Evolutionary conservation across 2,888 invertebrate species (phyloP).

Genomic region (Patella caerulea): DNA sequence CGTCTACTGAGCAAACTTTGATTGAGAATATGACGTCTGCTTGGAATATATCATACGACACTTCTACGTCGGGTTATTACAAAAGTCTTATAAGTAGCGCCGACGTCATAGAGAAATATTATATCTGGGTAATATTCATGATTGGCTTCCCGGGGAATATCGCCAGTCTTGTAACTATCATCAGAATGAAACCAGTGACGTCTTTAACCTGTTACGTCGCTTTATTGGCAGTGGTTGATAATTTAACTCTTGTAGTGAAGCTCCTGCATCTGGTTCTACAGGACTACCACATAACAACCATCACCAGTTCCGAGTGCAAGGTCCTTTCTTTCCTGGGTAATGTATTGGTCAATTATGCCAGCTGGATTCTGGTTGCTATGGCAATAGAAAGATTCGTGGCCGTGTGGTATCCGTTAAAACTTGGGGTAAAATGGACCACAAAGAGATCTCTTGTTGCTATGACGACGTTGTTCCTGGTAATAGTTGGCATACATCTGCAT

Average conservation of each 20-base stretch:
- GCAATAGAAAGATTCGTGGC: conserved; percentile 62
- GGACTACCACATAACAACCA: conserved; percentile 21
- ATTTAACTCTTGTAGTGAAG: conserved; percentile 48
- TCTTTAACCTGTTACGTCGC: conserved; percentile 55
- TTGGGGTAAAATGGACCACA: conserved; percentile 8
- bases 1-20: no score
- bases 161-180: conserved; percentile 52
- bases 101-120: conserved; percentile 50
- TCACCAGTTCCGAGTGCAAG: conserved; percentile 44
- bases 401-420: conserved; percentile 59
- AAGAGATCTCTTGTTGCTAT: conserved; percentile 4
- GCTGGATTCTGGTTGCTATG: conserved; percentile 64
- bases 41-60: no score
- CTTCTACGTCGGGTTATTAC: not conserved
- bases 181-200: conserved; percentile 48
- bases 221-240: conserved; percentile 57
- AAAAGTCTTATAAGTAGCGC: conserved; percentile 26
- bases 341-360: conserved; percentile 52
- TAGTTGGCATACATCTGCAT: not conserved
- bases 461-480: conserved; percentile 20
- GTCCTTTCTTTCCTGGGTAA: conserved; percentile 51
- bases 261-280: conserved; percentile 43
- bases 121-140: conserved; percentile 49
- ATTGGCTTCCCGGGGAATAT: conserved; percentile 58
- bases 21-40: no score